Evolutionary conservation across 2,888 invertebrate species (phyloP), one percentile per base, ranked within the genome.

Genomic region (Atrina japonica): DNA sequence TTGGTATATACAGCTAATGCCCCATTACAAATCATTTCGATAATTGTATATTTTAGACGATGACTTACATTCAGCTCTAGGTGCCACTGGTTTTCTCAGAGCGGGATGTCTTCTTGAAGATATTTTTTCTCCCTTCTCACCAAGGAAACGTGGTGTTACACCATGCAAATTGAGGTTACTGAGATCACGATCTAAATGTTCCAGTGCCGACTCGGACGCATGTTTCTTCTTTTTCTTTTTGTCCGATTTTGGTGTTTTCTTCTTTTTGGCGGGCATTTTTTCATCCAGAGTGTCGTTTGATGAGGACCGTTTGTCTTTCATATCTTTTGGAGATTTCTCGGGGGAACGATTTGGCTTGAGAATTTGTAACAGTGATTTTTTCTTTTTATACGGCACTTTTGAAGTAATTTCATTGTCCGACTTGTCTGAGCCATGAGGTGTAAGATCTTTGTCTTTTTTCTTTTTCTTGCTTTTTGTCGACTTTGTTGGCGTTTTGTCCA

Each of bases 51-150:
- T n/a, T n/a, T n/a, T n/a, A n/a, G n/a, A n/a, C n/a, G n/a, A n/a
- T n/a, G n/a, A 81, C 84, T 78, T 82, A 90, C 90, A 85, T 66
- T 88, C 86, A 59, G 89, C 89, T 78, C 86, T 88, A 11, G 89
- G 89, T 47, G 70, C 73, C 58, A 67, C 52, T 7, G 66, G 53
- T 35, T 63, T 55, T 29, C 71, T 49, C 16, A 63, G 50, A 27
- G 66, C 49, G 18, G 66, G 61, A 59, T 50, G 77, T 70, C 40
- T 75, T 56, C 27, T 72, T 66, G 61, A 64, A 58, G 27, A 52
- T 45, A 45, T 69, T 53, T 63, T 60, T 16, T 60, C 25, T 14
- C 29, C 30, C 47, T 53, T 73, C 18, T 61, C 49, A 6, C 49
- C 21, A 21, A 29, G 45, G 29, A 61, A 61, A 18, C 49, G 47